These are phyloP conservation scores for Lordiphosa clarofinis DNA, from an alignment of 1,140 invertebrate species.

Conservation along the genomic window DNA sequence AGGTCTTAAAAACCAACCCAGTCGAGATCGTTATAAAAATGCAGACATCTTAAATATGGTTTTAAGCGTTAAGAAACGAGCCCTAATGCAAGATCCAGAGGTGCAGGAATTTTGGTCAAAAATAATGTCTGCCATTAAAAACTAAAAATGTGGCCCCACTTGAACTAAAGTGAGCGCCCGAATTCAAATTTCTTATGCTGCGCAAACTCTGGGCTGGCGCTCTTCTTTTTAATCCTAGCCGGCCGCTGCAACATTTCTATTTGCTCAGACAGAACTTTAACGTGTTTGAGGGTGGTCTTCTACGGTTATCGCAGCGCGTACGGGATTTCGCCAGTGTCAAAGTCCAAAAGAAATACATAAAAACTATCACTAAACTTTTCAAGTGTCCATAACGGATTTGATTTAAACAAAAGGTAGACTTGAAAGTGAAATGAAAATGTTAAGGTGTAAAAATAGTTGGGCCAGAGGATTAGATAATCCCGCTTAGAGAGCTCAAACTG, in stretches of 20 bases:
- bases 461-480: conserved; percentile 57
- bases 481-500: conserved; percentile 22
- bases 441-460: conserved; percentile 4
- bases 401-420: conserved; percentile 3
- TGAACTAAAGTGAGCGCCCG: too few relatives aligned
- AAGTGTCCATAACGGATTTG: not conserved
- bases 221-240: conserved; percentile 13
- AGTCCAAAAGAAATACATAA: not conserved
- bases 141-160: conserved; percentile 8
- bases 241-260: conserved; percentile 29
- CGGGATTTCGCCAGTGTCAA: conserved; percentile 17
- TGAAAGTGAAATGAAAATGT: not conserved
- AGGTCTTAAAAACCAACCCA: conserved; percentile 13
- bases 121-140: conserved; percentile 46
- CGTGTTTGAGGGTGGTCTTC: conserved; percentile 60
- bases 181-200: too few relatives aligned
- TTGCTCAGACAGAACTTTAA: conserved; percentile 56
- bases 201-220: too few relatives aligned
- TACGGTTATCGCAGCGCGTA: conserved; percentile 44
- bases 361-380: conserved; percentile 13
- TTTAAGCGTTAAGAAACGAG: conserved; percentile 60
- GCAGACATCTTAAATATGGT: conserved; percentile 70
- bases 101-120: conserved; percentile 60
- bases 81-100: conserved; percentile 66
- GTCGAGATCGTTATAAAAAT: conserved; percentile 61